Base-by-base conservation (phyloP, 2,113 vertebrate species). In the Hydrochoerus hydrochaeris region DNA sequence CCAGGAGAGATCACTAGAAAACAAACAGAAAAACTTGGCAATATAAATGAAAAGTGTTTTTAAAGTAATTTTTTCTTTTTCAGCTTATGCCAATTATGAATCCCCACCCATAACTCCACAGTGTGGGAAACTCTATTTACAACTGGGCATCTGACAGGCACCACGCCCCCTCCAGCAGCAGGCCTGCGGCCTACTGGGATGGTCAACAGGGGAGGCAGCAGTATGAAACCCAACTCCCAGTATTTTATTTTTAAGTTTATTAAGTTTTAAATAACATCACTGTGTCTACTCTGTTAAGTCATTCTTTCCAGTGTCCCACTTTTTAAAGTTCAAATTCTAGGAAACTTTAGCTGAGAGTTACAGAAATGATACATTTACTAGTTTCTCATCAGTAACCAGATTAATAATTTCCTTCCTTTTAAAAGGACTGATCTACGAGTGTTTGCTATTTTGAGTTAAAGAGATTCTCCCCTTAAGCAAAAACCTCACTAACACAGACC, bases 21-120 rank as follows among this genome's bases (percentile, higher is more conserved):
- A 96, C 88, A 97, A 98, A 96, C 94, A 98, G 86, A 97, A 54
- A 83, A 90, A 88, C 90, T 92, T 97, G 96, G 96, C 92, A 92
- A 90, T 54, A 87, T 41, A 95, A 93, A 85, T 22, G 77, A 96
- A 91, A 88, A 52, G 82, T 3, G 5, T 16, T 30, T 81, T 88
- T 89, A 26, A 7, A 88, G 46, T 30, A 26, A 6, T 20, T 75
- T 62, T 30, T 87, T 94, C 19, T 75, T 63, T 19, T 80, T 93
- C 85, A 49, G 26, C 38, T 84, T 93, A 58, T 90, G 86, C 88
- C 89, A 90, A 30, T 63, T 73, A 67, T 26, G 82, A 94, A 22
- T 78, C 90, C 35, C 67, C 6, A 78, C 65, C 91, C 49, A 17
- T 57, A 75, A 94, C 60, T 26, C 73, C 38, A 30, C 14, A 71